Evolutionary conservation across 2,113 vertebrate species (phyloP), one percentile per base, ranked within the genome.

Genomic region (Leptobrachium ailaonicum): DNA sequence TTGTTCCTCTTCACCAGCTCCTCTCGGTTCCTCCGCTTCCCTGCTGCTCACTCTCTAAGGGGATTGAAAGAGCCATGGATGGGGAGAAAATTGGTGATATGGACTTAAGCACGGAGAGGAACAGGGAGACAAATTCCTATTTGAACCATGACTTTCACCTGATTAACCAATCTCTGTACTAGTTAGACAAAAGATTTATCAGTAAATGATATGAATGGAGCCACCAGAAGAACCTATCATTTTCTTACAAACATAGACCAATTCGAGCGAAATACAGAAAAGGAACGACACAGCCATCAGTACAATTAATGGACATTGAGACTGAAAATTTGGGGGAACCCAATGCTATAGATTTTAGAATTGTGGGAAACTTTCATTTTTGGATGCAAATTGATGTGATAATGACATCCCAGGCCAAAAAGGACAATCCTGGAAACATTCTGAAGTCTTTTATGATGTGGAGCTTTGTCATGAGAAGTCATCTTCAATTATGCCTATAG

Each of bases 1-100:
- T 72, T 96, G 96, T 83, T 99, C 97, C 81, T 94, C 93, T 0
- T 94, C 93, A 0, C 92, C 92, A 0, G 85, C 9, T 10, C 71
- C 58, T 7, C 79, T 71, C 47, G 63, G 50, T 41, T 81, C 79
- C 12, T 81, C 79, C 62, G 64, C 84, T 84, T 94, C 84, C 92
- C 92, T 85, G 94, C 92, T 0, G 86, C 64, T 76, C 91, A 91
- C 90, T 94, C 92, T 92, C 92, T 93, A 82, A 0, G 2, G 73
- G 1, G 83, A 85, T 60, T 43, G 20, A 81, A 69, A 69, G 53
- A 68, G 66, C 64, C 63, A 71, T 73, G 44, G 78, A 73, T 60
- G 71, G 71, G 54, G 69, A 58, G 54, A 56, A 43, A 9, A 58
- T 58, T 45, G 66, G 62, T 73, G 62, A 66, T 14, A 73, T 6